A percentile compares a stretch with the other conserved stretches of the same genome.
Conservation (phyloP, 30 jellyfish, hydroid and myxozoan species). For the Turritopsis rubra region DNA sequence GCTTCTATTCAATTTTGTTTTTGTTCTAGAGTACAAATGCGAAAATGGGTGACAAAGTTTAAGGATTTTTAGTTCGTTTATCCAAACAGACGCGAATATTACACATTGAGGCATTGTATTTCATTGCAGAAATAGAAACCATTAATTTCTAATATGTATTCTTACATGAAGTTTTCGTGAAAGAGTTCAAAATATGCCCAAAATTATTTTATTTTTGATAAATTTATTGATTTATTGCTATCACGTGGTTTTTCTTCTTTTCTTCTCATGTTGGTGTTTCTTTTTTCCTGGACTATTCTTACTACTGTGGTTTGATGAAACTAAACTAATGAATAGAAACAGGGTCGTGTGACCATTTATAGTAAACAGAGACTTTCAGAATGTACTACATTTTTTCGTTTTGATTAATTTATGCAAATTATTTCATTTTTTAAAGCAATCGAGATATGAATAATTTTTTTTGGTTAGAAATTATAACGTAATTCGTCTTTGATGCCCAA, state of each 20-base stretch:
- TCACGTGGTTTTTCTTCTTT: neutral
- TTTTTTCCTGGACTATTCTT: neutral
- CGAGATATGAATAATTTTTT: neutral
- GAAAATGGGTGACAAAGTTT: slow-evolving; percentile 2
- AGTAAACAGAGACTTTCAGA: too few relatives aligned
- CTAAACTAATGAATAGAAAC: neutral
- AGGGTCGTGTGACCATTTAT: neutral
- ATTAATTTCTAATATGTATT: neutral
- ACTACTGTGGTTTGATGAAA: neutral
- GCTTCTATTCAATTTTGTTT: neutral
- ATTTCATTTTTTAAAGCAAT: neutral
- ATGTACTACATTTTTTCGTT: neutral
- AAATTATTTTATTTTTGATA: neutral
- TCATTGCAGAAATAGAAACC: too few relatives aligned
- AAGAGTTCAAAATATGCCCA: neutral
- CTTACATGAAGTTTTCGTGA: neutral
- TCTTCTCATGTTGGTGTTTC: neutral
- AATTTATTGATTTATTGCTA: neutral
- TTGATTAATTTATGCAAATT: neutral
- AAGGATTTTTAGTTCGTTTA: too few relatives aligned
- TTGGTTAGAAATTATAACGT: too few relatives aligned
- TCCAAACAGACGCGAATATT: too few relatives aligned
- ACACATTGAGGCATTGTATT: too few relatives aligned
- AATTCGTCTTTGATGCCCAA: too few relatives aligned
- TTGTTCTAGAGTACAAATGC: neutral